A percentile compares a stretch with the other conserved stretches of the same genome.
phyloP scores from a whole-genome alignment of 2,888 invertebrate genomes.

The Melieria crassipennis region DNA sequence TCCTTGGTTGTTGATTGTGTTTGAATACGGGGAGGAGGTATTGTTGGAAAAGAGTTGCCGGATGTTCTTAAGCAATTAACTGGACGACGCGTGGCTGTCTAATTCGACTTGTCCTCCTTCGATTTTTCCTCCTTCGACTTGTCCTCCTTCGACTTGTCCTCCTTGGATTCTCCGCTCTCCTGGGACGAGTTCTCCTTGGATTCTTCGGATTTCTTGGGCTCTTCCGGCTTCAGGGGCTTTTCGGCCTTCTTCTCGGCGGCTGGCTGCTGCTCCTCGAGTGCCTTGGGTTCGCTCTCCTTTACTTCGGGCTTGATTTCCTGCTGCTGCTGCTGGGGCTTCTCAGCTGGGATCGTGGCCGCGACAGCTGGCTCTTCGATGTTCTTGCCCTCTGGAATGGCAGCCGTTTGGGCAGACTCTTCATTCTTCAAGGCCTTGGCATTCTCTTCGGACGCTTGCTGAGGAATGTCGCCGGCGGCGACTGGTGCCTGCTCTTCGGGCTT shows the following conservation, averaged over 20 bases:
- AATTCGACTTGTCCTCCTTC: slow-evolving; percentile 56
- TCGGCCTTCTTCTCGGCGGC: slow-evolving; percentile 28
- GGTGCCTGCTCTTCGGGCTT: slow-evolving; percentile 43
- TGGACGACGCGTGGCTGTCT: slow-evolving; percentile 42
- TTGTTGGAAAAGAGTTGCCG: slow-evolving; percentile 6
- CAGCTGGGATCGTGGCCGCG: slow-evolving; percentile 57
- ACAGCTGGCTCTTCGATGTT: slow-evolving; percentile 63
- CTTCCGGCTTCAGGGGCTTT: slow-evolving; percentile 8
- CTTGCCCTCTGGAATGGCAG: slow-evolving; percentile 58
- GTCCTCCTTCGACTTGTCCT: slow-evolving; percentile 53
- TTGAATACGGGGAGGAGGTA: no score
- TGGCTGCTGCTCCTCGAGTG: slow-evolving; percentile 33
- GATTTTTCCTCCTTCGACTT: slow-evolving; percentile 56
- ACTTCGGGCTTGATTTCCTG: slow-evolving; percentile 18
- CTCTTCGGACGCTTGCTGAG: slow-evolving; percentile 26
- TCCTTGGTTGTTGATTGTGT: no score
- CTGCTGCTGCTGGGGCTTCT: slow-evolving; percentile 9
- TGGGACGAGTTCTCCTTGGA: slow-evolving; percentile 57
- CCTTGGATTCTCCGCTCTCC: slow-evolving; percentile 58
- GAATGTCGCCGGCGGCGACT: slow-evolving; percentile 28
- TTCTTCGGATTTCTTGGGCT: slow-evolving; percentile 49
- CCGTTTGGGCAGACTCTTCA: slow-evolving; percentile 43
- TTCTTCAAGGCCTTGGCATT: slow-evolving; percentile 23
- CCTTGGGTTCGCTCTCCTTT: slow-evolving; percentile 26
- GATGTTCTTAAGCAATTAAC: slow-evolving; percentile 11